Percentiles rank a stretch among this genome's conserved stretches.
Evolutionary conservation across 2,888 invertebrate species (phyloP).

Genomic region (Coleophora flavipennella): DNA sequence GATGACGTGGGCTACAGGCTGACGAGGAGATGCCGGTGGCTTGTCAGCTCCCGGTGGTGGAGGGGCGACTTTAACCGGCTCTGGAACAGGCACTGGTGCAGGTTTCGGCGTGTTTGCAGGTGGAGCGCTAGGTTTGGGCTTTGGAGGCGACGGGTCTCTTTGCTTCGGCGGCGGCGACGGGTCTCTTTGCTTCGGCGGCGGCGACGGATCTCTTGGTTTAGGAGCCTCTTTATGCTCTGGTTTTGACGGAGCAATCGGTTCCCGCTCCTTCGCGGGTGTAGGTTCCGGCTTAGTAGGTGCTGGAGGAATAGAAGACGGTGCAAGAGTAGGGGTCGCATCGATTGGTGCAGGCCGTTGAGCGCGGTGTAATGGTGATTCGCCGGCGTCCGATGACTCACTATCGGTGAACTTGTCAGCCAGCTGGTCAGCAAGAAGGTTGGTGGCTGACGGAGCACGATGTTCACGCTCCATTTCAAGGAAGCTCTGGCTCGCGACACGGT

Average conservation of each 20-base stretch:
- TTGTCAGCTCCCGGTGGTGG: slow-evolving; percentile 6
- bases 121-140: slow-evolving; percentile 13
- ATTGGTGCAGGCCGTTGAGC: slow-evolving; percentile 25
- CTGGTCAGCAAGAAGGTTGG: slow-evolving; percentile 49
- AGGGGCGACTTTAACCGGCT: slow-evolving; percentile 11
- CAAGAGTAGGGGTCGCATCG: slow-evolving; percentile 11
- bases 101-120: slow-evolving; percentile 20
- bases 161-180: slow-evolving; percentile 52
- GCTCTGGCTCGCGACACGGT: slow-evolving; percentile 45
- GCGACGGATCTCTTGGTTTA: slow-evolving; percentile 20
- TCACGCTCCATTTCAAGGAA: slow-evolving; percentile 68
- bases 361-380: slow-evolving; percentile 59
- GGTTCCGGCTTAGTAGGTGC: slow-evolving; percentile 21
- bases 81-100: slow-evolving; percentile 14
- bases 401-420: slow-evolving; percentile 73
- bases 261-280: slow-evolving; percentile 23
- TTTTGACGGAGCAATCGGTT: slow-evolving; percentile 14
- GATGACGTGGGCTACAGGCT: slow-evolving; percentile 63
- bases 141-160: slow-evolving; percentile 13
- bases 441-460: slow-evolving; percentile 38
- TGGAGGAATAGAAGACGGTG: slow-evolving; percentile 20
- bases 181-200: slow-evolving; percentile 18
- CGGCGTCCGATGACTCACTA: slow-evolving; percentile 66
- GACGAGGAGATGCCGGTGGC: slow-evolving; percentile 31
- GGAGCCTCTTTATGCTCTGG: slow-evolving; percentile 5